A percentile compares a stretch with the other conserved stretches of the same genome.
Evolutionary conservation across 2,113 vertebrate genomes (phyloP).

Genomic region (Neogale vison): DNA sequence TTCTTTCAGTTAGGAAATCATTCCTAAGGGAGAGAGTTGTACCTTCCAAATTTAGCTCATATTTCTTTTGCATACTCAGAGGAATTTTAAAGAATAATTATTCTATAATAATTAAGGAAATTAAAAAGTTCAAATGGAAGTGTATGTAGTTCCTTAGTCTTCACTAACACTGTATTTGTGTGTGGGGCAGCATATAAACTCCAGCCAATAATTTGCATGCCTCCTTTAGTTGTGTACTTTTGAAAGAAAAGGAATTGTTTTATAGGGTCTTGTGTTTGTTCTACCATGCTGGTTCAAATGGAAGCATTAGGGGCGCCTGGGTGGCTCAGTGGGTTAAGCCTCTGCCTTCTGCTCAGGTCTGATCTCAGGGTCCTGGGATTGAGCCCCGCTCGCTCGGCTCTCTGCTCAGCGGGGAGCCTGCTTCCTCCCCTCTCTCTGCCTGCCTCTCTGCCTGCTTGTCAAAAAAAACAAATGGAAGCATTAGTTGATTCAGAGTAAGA

Average conservation of each 20-base stretch:
- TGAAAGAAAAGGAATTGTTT: constrained; percentile 22
- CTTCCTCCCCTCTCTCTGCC: too few species aligned
- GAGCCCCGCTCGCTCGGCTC: too few species aligned
- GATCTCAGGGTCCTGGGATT: too few species aligned
- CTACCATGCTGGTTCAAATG: neutral
- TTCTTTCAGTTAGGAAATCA: neutral
- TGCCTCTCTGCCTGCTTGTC: too few species aligned
- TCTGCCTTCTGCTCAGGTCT: too few species aligned
- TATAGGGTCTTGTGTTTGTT: neutral
- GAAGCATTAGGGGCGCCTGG: neutral
- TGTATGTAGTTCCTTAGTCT: neutral
- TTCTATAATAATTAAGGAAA: constrained; percentile 32
- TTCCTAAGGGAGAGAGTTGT: neutral
- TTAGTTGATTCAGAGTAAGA: neutral
- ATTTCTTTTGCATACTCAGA: neutral
- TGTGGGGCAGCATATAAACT: neutral
- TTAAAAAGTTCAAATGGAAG: neutral
- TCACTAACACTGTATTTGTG: neutral
- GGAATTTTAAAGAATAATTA: neutral
- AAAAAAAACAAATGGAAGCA: neutral
- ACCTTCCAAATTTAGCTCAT: neutral
- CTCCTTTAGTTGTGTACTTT: neutral
- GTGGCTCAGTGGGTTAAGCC: too few species aligned
- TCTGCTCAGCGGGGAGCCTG: too few species aligned
- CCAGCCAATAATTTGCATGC: neutral